Percentiles rank a stretch among this genome's conserved stretches.
Evolutionary conservation across 2,888 invertebrate genomes (phyloP).

Genomic region (Himalopsyche kuldschensis): DNA sequence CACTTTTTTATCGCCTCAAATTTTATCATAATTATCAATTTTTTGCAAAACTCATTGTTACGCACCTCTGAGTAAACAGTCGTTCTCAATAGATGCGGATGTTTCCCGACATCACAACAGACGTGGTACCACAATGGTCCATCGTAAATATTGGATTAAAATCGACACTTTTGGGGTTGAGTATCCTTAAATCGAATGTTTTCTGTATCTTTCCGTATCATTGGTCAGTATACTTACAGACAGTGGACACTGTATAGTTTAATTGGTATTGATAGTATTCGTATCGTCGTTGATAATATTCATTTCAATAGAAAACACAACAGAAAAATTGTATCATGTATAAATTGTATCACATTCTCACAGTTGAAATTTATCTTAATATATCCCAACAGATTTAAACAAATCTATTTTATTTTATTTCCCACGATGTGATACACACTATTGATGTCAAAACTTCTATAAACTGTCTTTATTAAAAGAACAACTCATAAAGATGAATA

Average conservation of each 20-base stretch:
- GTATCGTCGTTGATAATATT: too few species aligned
- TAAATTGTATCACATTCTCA: too few species aligned
- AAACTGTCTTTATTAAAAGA: neutral
- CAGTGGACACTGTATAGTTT: too few species aligned
- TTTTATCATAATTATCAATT: too few species aligned
- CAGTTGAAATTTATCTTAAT: too few species aligned
- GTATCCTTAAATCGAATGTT: neutral
- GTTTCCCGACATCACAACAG: neutral
- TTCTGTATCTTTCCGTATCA: neutral
- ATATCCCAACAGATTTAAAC: too few species aligned
- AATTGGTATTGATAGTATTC: too few species aligned
- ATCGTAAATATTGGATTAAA: constrained; percentile 34
- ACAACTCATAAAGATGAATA: neutral
- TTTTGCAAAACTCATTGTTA: too few species aligned
- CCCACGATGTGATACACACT: neutral
- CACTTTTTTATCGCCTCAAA: too few species aligned
- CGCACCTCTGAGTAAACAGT: too few species aligned
- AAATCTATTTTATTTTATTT: neutral
- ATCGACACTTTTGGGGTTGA: constrained; percentile 18
- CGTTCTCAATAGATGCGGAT: neutral
- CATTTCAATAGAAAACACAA: too few species aligned
- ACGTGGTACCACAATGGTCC: constrained; percentile 12
- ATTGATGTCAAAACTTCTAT: neutral
- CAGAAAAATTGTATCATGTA: too few species aligned
- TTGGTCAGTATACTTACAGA: neutral